phyloP scores from a whole-genome alignment of 1,140 invertebrate genomes.

The Tachypleus tridentatus region DNA sequence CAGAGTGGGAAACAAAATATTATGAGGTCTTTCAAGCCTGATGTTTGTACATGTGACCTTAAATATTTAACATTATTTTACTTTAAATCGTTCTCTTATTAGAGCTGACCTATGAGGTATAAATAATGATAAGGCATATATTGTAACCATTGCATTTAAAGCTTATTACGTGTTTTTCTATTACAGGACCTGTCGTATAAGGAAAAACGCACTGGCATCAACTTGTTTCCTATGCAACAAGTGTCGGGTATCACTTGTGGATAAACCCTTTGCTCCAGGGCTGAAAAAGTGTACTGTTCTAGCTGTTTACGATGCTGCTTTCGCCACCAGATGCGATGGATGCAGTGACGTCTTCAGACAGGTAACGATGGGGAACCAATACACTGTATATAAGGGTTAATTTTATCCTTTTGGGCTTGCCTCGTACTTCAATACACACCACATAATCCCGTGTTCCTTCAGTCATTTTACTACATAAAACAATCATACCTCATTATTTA shows the following conservation, averaged over 20 bases:
- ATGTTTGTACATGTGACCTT: too few species aligned
- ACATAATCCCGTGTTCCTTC: too few species aligned
- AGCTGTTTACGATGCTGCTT: slow-evolving; percentile 98
- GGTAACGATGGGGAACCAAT: slow-evolving; percentile 46
- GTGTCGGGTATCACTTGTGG: slow-evolving; percentile 92
- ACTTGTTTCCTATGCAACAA: slow-evolving; percentile 95
- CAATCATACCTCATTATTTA: neutral
- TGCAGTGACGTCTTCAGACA: slow-evolving; percentile 95
- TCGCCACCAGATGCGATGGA: slow-evolving; percentile 95
- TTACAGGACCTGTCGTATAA: slow-evolving; percentile 97
- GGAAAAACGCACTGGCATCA: slow-evolving; percentile 99
- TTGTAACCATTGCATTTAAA: too few species aligned
- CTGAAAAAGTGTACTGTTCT: slow-evolving; percentile 90
- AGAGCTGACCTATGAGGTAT: too few species aligned
- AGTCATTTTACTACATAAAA: neutral
- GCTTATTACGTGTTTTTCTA: neutral
- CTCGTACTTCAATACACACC: too few species aligned
- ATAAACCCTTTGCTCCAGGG: slow-evolving; percentile 92
- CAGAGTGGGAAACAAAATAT: too few species aligned
- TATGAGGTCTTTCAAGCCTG: too few species aligned
- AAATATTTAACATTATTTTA: too few species aligned
- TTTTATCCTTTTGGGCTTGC: too few species aligned
- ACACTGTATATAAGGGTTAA: too few species aligned
- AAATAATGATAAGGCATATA: too few species aligned
- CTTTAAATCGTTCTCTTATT: too few species aligned